Conservation (phyloP, 2,797 vertebrate species). For the Artibeus jamaicensis region DNA sequence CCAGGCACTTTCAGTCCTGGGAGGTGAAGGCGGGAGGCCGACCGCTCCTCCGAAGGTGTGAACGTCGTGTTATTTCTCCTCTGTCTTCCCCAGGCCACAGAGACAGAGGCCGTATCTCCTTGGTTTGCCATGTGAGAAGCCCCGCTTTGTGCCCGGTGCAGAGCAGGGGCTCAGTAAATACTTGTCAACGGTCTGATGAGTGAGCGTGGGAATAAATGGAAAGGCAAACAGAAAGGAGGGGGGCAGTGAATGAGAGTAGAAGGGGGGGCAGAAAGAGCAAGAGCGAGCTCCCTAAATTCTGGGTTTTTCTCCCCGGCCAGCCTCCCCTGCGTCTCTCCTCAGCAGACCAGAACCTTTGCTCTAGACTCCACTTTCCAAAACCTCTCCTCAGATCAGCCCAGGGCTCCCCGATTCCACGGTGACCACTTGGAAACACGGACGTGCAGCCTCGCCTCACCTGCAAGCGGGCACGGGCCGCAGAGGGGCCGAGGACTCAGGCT, state of each 20-base stretch:
- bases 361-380: neutral
- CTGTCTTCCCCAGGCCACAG: neutral
- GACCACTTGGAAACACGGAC: neutral
- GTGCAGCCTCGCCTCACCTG: neutral
- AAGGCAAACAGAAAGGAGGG: no score
- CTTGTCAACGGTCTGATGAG: neutral
- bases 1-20: neutral
- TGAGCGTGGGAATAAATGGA: neutral
- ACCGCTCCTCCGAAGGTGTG: neutral
- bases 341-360: neutral
- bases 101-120: neutral
- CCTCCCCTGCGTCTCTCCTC: neutral
- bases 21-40: neutral
- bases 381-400: neutral
- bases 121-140: neutral
- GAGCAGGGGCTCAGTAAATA: neutral
- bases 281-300: neutral
- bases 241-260: neutral
- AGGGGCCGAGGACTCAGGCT: neutral
- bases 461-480: neutral
- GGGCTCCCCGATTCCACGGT: neutral
- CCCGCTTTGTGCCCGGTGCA: neutral
- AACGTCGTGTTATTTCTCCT: neutral
- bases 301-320: neutral
- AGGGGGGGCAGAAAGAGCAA: neutral